A percentile compares a stretch with the other conserved stretches of the same genome.
phyloP scores from a whole-genome alignment of 2,797 vertebrate species.

The Sebastes hopkinsi region DNA sequence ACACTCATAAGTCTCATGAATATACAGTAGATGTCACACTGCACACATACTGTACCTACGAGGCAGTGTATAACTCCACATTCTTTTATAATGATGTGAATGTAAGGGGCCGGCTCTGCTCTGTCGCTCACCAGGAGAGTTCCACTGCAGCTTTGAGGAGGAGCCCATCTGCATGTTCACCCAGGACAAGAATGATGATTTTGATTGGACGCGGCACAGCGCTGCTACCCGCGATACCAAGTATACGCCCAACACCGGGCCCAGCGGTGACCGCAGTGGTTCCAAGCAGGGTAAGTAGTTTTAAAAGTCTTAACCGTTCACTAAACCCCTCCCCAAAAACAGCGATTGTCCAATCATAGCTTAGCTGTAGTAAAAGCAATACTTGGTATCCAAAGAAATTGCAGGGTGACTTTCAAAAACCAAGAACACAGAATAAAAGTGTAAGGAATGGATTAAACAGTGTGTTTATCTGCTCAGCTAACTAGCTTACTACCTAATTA shows the following conservation, averaged over 20 bases:
- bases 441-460: background rate
- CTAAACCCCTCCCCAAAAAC: background rate
- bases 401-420: background rate
- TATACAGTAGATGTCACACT: constrained; percentile 48
- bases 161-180: constrained; percentile 96
- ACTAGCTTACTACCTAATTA: background rate
- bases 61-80: background rate
- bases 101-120: constrained; percentile 32
- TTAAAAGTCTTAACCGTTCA: background rate
- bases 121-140: constrained; percentile 88
- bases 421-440: background rate
- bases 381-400: too few species aligned
- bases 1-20: constrained; percentile 41
- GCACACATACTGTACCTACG: constrained; percentile 3
- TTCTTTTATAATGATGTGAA: constrained; percentile 10
- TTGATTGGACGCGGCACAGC: constrained; percentile 97
- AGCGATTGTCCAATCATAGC: background rate
- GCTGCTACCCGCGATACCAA: constrained; percentile 96
- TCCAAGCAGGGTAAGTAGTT: constrained; percentile 92
- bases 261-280: constrained; percentile 90
- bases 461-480: background rate
- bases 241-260: constrained; percentile 97
- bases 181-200: constrained; percentile 97
- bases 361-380: background rate
- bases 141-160: constrained; percentile 98